phyloP scores from a whole-genome alignment of 2,888 invertebrate species.

The Phyllotreta striolata region DNA sequence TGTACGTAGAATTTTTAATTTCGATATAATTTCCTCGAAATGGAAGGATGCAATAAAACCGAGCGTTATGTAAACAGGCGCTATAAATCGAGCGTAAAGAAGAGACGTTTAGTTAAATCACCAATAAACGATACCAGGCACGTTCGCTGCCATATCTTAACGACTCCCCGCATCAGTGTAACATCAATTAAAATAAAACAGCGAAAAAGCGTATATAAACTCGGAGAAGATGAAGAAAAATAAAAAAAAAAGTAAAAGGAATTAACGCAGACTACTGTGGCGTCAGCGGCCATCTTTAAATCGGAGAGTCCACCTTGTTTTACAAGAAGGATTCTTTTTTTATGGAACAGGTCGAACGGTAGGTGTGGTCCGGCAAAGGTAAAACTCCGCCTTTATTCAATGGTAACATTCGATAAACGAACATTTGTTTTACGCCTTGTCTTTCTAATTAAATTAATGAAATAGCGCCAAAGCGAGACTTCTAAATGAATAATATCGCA shows the following conservation, averaged over 20 bases:
- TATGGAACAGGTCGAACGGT: slow-evolving; percentile 55
- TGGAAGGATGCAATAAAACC: slow-evolving; percentile 26
- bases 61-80: slow-evolving; percentile 39
- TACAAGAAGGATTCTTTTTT: slow-evolving; percentile 58
- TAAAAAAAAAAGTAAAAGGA: no score
- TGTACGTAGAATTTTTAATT: neutral
- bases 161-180: slow-evolving; percentile 58
- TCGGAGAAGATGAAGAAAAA: slow-evolving; percentile 8
- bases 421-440: slow-evolving; percentile 55
- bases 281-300: slow-evolving; percentile 60
- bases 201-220: slow-evolving; percentile 34
- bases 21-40: neutral
- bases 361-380: slow-evolving; percentile 53
- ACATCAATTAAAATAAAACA: slow-evolving; percentile 58
- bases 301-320: slow-evolving; percentile 55
- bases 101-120: slow-evolving; percentile 52
- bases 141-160: slow-evolving; percentile 57
- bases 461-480: no score
- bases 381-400: slow-evolving; percentile 27
- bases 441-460: slow-evolving; percentile 35
- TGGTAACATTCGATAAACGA: slow-evolving; percentile 19
- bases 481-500: no score
- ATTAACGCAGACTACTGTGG: slow-evolving; percentile 54
- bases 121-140: slow-evolving; percentile 58
- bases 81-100: slow-evolving; percentile 36